phyloP scores from a whole-genome alignment of 92 coral and sea anemone genomes.

The Palythoa grandis region DNA sequence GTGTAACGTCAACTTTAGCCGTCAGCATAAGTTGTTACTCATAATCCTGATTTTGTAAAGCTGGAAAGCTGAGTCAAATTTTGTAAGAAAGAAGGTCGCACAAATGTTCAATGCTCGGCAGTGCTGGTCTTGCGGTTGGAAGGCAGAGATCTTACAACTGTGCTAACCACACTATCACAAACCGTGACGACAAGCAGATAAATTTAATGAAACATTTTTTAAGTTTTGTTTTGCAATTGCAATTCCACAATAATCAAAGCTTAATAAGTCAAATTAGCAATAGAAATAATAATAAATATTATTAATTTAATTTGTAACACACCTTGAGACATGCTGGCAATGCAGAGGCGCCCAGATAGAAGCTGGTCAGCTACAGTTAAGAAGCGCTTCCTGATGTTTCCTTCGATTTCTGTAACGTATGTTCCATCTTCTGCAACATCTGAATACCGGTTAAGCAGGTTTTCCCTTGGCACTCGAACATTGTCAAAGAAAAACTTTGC shows the following conservation, averaged over 20 bases:
- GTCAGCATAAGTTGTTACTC: too few species aligned
- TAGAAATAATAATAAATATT: neutral
- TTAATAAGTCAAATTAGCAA: neutral
- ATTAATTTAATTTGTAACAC: neutral
- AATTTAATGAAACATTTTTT: neutral
- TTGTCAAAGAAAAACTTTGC: slow-evolving; percentile 83
- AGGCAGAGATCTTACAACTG: too few species aligned
- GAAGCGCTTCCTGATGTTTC: slow-evolving; percentile 80
- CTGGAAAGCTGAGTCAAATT: too few species aligned
- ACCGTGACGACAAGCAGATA: too few species aligned
- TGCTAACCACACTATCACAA: too few species aligned
- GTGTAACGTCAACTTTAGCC: too few species aligned
- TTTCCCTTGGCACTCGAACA: slow-evolving; percentile 86
- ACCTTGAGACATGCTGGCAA: slow-evolving; percentile 85
- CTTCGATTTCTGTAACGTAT: slow-evolving; percentile 68
- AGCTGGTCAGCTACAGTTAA: slow-evolving; percentile 87
- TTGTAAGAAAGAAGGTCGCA: too few species aligned
- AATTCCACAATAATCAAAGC: neutral
- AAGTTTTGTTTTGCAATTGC: too few species aligned
- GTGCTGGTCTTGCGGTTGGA: too few species aligned
- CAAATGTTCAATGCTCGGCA: too few species aligned
- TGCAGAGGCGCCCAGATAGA: slow-evolving; percentile 81
- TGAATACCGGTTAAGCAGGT: slow-evolving; percentile 77
- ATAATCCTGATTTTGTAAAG: too few species aligned
- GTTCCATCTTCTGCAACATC: slow-evolving; percentile 87